These are phyloP conservation scores for Xiphophorus birchmanni DNA, from an alignment of 2,797 vertebrate species.

Conservation along the genomic window DNA sequence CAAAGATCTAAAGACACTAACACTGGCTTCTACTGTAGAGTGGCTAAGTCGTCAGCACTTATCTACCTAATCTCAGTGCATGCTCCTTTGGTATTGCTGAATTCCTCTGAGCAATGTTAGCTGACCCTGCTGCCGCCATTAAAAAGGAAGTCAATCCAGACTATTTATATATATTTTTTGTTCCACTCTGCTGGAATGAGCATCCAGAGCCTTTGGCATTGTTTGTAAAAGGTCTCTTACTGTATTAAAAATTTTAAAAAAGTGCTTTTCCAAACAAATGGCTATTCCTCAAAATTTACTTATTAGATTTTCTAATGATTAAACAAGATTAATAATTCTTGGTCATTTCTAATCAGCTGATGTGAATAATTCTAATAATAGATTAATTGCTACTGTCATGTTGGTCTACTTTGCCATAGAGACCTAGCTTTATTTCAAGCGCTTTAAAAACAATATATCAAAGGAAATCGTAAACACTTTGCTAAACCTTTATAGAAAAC, in stretches of 20 bases:
- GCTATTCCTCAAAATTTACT: background rate
- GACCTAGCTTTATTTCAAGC: background rate
- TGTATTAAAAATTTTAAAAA: background rate
- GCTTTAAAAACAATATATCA: background rate
- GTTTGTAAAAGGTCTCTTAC: background rate
- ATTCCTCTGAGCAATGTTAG: background rate
- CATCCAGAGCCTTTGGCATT: background rate
- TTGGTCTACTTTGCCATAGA: background rate
- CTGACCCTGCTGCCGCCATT: background rate
- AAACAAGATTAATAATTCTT: background rate
- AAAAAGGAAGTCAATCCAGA: background rate
- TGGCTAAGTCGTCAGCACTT: background rate
- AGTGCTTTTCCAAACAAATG: background rate
- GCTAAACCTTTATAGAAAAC: background rate
- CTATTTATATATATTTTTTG: background rate
- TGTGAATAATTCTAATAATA: background rate
- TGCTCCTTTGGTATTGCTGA: background rate
- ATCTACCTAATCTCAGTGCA: background rate
- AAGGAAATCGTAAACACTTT: background rate
- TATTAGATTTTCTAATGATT: background rate
- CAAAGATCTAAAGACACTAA: background rate
- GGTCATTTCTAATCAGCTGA: background rate
- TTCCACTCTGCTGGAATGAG: background rate
- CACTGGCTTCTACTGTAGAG: background rate
- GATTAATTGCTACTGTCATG: background rate